Evolutionary conservation across 2,113 vertebrate species (phyloP).

Genomic region (Ardeotis arabs): DNA sequence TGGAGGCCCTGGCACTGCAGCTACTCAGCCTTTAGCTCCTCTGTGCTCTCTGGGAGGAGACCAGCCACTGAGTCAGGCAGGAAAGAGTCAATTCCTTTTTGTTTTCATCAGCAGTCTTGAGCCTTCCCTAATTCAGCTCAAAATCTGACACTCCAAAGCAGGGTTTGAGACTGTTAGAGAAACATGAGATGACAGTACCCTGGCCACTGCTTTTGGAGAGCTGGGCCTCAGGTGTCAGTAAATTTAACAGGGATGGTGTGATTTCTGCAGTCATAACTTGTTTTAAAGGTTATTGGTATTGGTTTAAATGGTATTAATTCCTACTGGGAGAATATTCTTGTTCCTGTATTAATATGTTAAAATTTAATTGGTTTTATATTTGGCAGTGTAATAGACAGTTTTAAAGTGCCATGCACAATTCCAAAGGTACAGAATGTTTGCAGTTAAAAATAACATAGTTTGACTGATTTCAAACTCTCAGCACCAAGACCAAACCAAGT

Average conservation of each 20-base stretch:
- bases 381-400: not conserved
- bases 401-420: not conserved
- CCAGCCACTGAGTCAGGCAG: not conserved
- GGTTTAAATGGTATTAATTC: not conserved
- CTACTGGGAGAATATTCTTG: not conserved
- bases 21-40: not conserved
- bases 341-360: not conserved
- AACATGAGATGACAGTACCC: not conserved
- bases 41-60: not conserved
- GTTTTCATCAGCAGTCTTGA: not conserved
- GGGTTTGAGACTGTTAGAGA: not conserved
- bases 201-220: not conserved
- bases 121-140: not conserved
- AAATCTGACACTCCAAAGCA: not conserved
- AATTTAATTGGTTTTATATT: not conserved
- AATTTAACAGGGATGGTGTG: not conserved
- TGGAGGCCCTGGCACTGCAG: no score
- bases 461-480: not conserved
- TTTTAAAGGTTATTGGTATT: not conserved
- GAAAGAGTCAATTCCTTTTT: not conserved
- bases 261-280: not conserved
- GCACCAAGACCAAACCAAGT: not conserved
- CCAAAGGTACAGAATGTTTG: not conserved
- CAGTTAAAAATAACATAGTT: not conserved
- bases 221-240: not conserved